phyloP scores from a whole-genome alignment of 2,113 vertebrate genomes.

The Cyanistes caeruleus region DNA sequence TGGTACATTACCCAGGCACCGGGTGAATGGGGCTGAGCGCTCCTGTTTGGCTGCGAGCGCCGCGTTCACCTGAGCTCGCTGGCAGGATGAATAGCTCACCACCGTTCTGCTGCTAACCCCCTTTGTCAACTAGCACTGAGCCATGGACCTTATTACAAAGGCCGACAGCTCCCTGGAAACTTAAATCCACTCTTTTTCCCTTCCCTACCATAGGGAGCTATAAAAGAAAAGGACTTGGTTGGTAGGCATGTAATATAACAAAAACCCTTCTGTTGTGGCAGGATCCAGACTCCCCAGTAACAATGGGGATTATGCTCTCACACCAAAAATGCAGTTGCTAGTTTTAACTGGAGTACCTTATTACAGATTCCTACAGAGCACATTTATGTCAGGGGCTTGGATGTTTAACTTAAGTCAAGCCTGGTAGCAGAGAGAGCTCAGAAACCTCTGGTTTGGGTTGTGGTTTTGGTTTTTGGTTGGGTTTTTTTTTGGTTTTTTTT shows the following conservation, averaged over 20 bases:
- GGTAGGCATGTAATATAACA: conserved; percentile 60
- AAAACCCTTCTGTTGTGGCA: conserved; percentile 35
- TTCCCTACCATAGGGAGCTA: conserved; percentile 17
- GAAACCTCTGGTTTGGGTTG: background rate
- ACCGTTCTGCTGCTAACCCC: conserved; percentile 37
- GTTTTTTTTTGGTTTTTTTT: background rate
- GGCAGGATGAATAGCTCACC: conserved; percentile 53
- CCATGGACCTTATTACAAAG: conserved; percentile 61
- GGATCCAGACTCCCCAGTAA: conserved; percentile 36
- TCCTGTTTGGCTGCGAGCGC: conserved; percentile 41
- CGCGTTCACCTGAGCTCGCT: conserved; percentile 61
- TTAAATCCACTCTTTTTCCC: conserved; percentile 54
- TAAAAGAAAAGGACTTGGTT: conserved; percentile 60
- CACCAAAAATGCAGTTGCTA: conserved; percentile 33
- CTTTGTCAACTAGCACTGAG: conserved; percentile 66
- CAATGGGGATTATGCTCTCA: conserved; percentile 31
- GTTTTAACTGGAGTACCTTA: conserved; percentile 44
- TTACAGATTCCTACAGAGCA: conserved; percentile 29
- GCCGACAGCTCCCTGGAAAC: conserved; percentile 60
- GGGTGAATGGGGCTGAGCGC: conserved; percentile 53
- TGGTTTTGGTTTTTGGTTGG: background rate
- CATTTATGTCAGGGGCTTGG: background rate
- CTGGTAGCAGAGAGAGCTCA: background rate
- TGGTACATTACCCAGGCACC: conserved; percentile 49
- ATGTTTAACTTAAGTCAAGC: conserved; percentile 30